Base-by-base conservation (phyloP, 2,797 vertebrate genomes). In the Enteromius treurensis region DNA sequence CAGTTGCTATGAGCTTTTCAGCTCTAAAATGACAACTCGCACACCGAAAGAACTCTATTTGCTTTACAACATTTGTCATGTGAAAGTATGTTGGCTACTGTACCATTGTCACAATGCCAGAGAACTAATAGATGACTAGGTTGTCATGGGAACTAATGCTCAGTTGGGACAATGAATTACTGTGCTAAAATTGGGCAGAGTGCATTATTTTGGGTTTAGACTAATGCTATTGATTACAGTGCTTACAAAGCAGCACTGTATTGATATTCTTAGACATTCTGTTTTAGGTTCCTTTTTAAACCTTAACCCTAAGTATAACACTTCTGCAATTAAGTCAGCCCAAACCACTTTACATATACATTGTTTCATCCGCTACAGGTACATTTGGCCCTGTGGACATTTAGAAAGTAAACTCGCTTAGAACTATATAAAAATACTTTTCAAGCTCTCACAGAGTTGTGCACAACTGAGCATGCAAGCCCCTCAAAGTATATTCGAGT, bases 91-190 rank as follows among this genome's bases (percentile, higher is more conserved):
- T 64, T 74, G 47, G 69, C 58, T 45, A 83, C 77, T 83, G 70
- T 76, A 74, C 70, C 5, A 34, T n/a, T 80, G 77, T 77, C 82
- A 86, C 75, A 47, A 75, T 58, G 69, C 80, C 71, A 58, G 29
- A 76, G 62, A 42, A 79, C 80, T 80, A 62, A 78, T 76, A 76
- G 68, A 69, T 86, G 67, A 69, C 60, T 42, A 77, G 37, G 77
- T 81, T 80, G 77, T 81, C 73, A 77, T 83, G 73, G 77, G 75
- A 80, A 70, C 77, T 53, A 74, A 77, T 83, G 65, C 68, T 71
- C 53, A 34, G 10, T 62, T 78, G 53, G 75, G 53, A 69, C 67
- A 78, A 83, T 51, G 53, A 78, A 83, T 77, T 77, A 69, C 75
- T 37, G 75, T 3, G 42, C n/a, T 83, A 58, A 77, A 77, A 60